phyloP scores from a whole-genome alignment of 2,888 invertebrate genomes.

The Phaonia tiefii region DNA sequence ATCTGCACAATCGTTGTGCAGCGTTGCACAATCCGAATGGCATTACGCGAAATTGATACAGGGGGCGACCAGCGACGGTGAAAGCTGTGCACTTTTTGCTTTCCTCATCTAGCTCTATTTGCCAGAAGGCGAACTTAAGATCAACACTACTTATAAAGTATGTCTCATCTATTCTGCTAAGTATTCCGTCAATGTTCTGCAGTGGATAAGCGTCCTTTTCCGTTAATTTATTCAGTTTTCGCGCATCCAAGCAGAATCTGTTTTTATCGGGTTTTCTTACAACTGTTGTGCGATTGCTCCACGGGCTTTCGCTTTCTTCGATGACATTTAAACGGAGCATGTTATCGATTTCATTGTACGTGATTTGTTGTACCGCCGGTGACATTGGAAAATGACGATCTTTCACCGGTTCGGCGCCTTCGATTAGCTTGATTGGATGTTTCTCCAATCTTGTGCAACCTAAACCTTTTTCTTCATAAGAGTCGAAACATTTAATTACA shows the following conservation, averaged over 20 bases:
- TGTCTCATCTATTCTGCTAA: constrained; percentile 11
- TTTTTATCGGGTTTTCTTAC: constrained; percentile 55
- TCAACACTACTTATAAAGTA: constrained; percentile 17
- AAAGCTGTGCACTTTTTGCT: no score
- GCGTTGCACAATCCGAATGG: neutral
- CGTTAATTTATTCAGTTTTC: constrained; percentile 20
- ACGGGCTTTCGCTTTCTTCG: constrained; percentile 42
- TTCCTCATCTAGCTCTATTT: no score
- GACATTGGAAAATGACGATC: neutral
- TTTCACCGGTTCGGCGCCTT: neutral
- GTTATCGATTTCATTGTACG: neutral
- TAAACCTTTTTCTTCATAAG: constrained; percentile 9
- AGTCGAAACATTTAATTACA: neutral
- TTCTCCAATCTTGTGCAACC: neutral
- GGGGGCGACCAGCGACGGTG: no score
- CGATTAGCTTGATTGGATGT: neutral
- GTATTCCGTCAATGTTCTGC: neutral
- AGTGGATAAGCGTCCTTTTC: constrained; percentile 27
- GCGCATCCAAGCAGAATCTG: constrained; percentile 40
- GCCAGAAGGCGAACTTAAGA: neutral
- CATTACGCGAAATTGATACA: no score
- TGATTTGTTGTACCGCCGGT: neutral
- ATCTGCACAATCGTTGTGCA: neutral
- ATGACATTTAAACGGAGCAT: constrained; percentile 24
- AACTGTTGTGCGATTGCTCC: constrained; percentile 70